Percentiles rank a stretch among this genome's conserved stretches.
These are phyloP conservation scores for Dilophus febrilis DNA, from an alignment of 2,888 invertebrate genomes.

Conservation along the genomic window DNA sequence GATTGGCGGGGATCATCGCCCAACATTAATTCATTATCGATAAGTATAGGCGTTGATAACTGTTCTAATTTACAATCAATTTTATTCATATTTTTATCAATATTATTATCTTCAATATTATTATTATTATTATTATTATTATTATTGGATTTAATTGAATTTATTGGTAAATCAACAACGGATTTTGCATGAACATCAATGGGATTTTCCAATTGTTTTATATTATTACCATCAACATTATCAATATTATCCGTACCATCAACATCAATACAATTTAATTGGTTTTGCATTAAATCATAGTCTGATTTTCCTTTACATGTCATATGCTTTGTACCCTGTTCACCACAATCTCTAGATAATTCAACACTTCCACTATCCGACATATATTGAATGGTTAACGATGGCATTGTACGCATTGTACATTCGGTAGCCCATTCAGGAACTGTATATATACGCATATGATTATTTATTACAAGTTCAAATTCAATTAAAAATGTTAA, in stretches of 20 bases:
- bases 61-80: neutral
- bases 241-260: neutral
- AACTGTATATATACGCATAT: conserved; percentile 34
- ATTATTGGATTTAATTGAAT: conserved; percentile 24
- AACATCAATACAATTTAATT: conserved; percentile 1
- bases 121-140: conserved; percentile 3
- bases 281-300: conserved; percentile 17
- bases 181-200: conserved; percentile 26
- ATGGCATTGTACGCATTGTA: conserved; percentile 52
- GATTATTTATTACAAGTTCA: too few species aligned
- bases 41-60: too few species aligned
- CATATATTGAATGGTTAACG: conserved; percentile 54
- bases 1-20: conserved; percentile 17
- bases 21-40: conserved; percentile 28
- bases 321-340: conserved; percentile 53
- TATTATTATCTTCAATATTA: conserved; percentile 23
- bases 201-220: conserved; percentile 13
- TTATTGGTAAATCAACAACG: conserved; percentile 25
- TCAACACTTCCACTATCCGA: conserved; percentile 62
- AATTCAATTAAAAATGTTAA: conserved; percentile 9
- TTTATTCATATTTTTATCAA: conserved; percentile 14
- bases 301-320: conserved; percentile 62
- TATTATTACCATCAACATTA: neutral
- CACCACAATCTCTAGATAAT: conserved; percentile 55
- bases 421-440: conserved; percentile 66